phyloP scores from a whole-genome alignment of 2,797 vertebrate species.

The Acanthis flammea region DNA sequence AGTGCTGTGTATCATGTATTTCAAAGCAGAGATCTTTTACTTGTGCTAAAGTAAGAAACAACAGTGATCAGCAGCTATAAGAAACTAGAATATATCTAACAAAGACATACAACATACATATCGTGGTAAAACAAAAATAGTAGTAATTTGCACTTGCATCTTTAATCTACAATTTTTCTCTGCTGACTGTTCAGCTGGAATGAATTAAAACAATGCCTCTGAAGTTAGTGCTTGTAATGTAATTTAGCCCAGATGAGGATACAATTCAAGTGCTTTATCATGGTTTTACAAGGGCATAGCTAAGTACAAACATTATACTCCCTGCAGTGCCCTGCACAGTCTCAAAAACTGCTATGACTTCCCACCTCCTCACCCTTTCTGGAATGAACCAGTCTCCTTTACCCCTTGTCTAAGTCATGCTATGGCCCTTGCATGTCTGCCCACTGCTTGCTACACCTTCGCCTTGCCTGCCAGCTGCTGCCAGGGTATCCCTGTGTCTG shows the following conservation, averaged over 20 bases:
- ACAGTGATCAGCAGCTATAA: background rate
- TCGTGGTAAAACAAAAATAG: background rate
- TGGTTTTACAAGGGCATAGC: background rate
- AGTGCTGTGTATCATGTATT: background rate
- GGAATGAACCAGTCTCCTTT: background rate
- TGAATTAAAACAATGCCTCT: background rate
- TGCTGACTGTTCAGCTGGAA: background rate
- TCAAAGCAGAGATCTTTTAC: background rate
- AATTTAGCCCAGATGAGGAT: background rate
- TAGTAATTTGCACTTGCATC: background rate
- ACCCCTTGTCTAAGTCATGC: background rate
- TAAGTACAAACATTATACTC: background rate
- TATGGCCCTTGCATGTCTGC: background rate
- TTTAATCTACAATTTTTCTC: background rate
- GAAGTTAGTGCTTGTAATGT: background rate
- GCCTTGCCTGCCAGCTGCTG: background rate
- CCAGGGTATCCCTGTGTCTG: background rate
- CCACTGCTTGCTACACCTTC: background rate
- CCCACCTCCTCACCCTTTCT: background rate
- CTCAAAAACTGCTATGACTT: background rate
- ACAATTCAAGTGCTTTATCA: background rate
- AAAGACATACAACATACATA: background rate
- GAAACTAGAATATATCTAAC: background rate
- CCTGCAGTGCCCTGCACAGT: background rate
- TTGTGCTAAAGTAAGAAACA: constrained; percentile 11